Evolutionary conservation across 2,888 invertebrate genomes (phyloP).

Genomic region (Eretmocerus hayati): DNA sequence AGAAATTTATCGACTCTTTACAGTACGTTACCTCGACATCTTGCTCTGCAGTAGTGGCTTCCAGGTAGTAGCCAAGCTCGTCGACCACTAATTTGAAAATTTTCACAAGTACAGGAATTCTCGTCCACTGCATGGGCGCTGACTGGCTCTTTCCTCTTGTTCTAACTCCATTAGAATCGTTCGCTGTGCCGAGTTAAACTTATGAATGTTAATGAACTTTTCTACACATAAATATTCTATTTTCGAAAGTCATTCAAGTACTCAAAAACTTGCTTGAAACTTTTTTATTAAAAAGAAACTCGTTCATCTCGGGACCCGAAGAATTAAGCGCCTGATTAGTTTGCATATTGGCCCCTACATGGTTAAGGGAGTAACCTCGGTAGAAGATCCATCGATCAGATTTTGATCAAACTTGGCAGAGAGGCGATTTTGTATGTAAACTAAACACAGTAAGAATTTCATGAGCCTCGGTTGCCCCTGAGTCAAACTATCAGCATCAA

Average conservation of each 20-base stretch:
- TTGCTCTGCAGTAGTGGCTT: slow-evolving; percentile 41
- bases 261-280: background rate
- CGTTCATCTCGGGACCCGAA: background rate
- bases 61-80: slow-evolving; percentile 56
- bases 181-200: slow-evolving; percentile 28
- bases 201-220: no score
- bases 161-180: slow-evolving; percentile 34
- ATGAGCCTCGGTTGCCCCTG: no score
- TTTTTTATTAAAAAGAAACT: background rate
- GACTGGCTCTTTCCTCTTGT: slow-evolving; percentile 49
- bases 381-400: no score
- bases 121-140: slow-evolving; percentile 52
- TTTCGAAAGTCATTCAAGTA: background rate
- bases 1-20: no score
- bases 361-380: no score
- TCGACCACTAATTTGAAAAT: slow-evolving; percentile 65
- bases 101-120: slow-evolving; percentile 61
- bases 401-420: no score
- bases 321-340: background rate
- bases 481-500: no score
- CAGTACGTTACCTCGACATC: slow-evolving; percentile 34
- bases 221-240: no score
- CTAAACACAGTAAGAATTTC: no score
- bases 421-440: no score
- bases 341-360: no score